These are phyloP conservation scores for Alectura lathami DNA, from an alignment of 2,113 vertebrate species.

Conservation along the genomic window DNA sequence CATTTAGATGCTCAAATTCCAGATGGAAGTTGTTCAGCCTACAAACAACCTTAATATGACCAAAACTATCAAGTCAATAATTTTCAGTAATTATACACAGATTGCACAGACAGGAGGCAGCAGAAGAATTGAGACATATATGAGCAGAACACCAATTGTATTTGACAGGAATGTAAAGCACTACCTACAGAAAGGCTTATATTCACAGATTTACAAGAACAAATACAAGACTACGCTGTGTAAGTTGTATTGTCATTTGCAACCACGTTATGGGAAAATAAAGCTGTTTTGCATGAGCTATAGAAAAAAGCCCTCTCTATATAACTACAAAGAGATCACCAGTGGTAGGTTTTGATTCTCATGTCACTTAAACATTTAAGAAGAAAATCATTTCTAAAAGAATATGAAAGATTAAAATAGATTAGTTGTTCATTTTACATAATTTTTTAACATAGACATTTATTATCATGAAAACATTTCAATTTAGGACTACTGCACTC, in stretches of 20 bases:
- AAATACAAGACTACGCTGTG: neutral
- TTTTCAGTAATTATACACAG: neutral
- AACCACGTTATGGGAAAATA: neutral
- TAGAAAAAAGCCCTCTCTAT: neutral
- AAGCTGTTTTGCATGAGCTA: neutral
- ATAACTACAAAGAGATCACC: neutral
- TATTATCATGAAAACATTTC: slow-evolving; percentile 35
- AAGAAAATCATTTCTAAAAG: slow-evolving; percentile 12
- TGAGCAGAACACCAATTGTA: neutral
- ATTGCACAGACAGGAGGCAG: neutral
- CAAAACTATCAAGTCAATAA: neutral
- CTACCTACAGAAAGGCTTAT: neutral
- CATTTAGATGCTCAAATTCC: neutral
- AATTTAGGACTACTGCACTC: neutral
- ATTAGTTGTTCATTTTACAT: slow-evolving; percentile 11
- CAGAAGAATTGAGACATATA: neutral
- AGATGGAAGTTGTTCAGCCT: neutral
- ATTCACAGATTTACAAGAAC: neutral
- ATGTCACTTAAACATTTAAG: slow-evolving; percentile 2
- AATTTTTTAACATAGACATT: neutral
- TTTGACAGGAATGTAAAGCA: neutral
- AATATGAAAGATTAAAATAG: slow-evolving; percentile 25
- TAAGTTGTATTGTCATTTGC: neutral
- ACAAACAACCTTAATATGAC: neutral
- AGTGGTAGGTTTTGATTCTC: neutral